phyloP scores from a whole-genome alignment of 2,797 vertebrate genomes.

The Morelia viridis region DNA sequence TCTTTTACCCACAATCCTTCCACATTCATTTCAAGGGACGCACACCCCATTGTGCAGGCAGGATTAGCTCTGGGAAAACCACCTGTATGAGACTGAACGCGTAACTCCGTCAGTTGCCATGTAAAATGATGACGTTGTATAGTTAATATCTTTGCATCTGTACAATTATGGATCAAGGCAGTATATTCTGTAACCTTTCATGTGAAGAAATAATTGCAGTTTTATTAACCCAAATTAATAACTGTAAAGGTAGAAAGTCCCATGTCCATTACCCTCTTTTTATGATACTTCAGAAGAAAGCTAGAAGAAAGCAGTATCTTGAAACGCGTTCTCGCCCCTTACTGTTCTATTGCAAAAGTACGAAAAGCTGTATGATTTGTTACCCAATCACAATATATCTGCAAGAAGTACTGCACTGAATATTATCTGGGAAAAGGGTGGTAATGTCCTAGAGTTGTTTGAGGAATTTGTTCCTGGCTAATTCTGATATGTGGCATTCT shows the following conservation, averaged over 20 bases:
- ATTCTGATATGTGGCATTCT: not conserved
- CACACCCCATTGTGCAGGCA: not conserved
- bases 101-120: not conserved
- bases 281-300: not conserved
- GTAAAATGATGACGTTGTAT: not conserved
- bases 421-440: not conserved
- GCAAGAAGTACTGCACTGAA: not conserved
- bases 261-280: not conserved
- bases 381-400: not conserved
- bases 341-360: not conserved
- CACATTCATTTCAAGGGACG: not conserved
- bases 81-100: not conserved
- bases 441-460: not conserved
- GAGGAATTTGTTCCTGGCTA: not conserved
- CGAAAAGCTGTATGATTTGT: not conserved
- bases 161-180: not conserved
- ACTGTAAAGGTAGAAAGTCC: not conserved
- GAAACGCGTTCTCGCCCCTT: not conserved
- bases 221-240: not conserved
- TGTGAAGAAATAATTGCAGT: not conserved
- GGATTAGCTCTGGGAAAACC: not conserved
- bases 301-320: not conserved
- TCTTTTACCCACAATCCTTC: not conserved
- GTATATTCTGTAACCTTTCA: not conserved
- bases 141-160: not conserved